A percentile compares a stretch with the other conserved stretches of the same genome.
These are phyloP conservation scores for Galago senegalensis DNA, from an alignment of 2,797 vertebrate genomes.

Conservation along the genomic window DNA sequence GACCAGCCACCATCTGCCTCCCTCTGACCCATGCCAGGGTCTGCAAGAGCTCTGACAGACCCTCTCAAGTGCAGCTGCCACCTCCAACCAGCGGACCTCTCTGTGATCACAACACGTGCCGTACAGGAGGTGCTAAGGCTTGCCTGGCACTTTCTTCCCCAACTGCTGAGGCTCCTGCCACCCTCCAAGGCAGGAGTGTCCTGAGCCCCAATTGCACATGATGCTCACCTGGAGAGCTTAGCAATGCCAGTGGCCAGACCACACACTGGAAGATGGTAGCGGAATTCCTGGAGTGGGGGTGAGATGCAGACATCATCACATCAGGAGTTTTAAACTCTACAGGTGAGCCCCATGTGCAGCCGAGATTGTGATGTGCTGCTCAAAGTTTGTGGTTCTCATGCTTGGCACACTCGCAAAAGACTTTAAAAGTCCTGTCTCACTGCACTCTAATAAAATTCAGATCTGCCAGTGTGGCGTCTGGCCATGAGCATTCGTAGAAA, in stretches of 20 bases:
- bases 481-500: background rate
- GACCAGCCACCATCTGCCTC: no score
- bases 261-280: background rate
- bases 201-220: background rate
- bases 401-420: background rate
- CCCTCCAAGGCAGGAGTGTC: background rate
- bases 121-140: background rate
- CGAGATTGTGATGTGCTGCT: background rate
- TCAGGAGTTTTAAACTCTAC: background rate
- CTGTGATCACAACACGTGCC: background rate
- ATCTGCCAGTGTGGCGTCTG: background rate
- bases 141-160: background rate
- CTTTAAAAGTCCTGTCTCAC: background rate
- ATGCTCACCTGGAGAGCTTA: background rate
- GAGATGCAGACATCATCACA: background rate
- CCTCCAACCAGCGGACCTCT: no score
- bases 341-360: background rate
- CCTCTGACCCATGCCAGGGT: rapidly evolving
- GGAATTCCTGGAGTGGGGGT: background rate
- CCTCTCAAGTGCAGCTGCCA: background rate
- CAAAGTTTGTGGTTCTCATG: background rate
- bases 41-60: background rate
- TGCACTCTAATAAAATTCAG: background rate
- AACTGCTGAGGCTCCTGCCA: background rate
- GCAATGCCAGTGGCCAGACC: background rate